Percentiles rank a stretch among this genome's conserved stretches.
These are phyloP conservation scores for Standfussiana lucernea DNA, from an alignment of 2,888 invertebrate species.

Conservation along the genomic window DNA sequence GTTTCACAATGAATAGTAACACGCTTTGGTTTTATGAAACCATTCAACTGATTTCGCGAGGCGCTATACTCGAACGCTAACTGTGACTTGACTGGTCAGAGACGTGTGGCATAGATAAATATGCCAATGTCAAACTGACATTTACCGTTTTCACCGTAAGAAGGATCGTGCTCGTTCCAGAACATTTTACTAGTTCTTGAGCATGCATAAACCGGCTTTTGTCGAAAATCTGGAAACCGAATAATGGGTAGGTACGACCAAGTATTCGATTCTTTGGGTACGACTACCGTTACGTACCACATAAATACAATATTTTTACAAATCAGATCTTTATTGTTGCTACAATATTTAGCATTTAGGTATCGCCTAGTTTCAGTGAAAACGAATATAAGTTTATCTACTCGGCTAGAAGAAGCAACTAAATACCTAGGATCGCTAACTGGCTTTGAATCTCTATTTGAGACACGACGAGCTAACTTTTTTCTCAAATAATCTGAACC, in stretches of 20 bases:
- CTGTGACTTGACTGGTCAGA: not conserved
- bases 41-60: constrained; percentile 25
- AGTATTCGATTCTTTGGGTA: too few relatives aligned
- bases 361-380: not conserved
- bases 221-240: not conserved
- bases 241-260: not conserved
- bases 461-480: not conserved
- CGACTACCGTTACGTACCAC: too few relatives aligned
- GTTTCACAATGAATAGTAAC: constrained; percentile 45
- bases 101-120: constrained; percentile 4
- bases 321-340: not conserved
- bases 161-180: constrained; percentile 2
- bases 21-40: not conserved
- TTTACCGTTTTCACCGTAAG: not conserved
- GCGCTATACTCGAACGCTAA: not conserved
- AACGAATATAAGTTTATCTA: not conserved
- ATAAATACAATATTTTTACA: not conserved
- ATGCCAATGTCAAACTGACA: constrained; percentile 32
- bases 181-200: not conserved
- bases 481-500: not conserved
- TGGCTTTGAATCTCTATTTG: too few relatives aligned
- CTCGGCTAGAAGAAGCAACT: not conserved
- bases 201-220: constrained; percentile 2
- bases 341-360: not conserved
- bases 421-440: not conserved